phyloP scores from a whole-genome alignment of 2,797 vertebrate species.

The Thaleichthys pacificus region DNA sequence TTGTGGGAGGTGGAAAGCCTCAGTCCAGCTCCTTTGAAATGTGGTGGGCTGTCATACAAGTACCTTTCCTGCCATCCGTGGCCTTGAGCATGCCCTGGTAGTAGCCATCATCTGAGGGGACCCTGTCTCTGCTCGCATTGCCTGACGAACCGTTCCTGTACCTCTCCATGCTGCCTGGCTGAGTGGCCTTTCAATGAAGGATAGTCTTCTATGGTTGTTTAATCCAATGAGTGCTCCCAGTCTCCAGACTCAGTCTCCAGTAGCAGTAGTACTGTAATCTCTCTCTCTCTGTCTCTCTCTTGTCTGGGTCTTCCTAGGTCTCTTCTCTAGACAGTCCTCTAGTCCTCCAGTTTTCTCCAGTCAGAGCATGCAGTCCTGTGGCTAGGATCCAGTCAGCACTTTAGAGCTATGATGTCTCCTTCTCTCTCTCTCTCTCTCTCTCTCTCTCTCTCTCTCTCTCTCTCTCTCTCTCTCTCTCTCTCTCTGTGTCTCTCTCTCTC shows the following conservation, averaged over 20 bases:
- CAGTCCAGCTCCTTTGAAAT: neutral
- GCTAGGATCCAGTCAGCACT: slow-evolving; percentile 47
- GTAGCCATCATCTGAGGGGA: slow-evolving; percentile 72
- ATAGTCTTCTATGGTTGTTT: neutral
- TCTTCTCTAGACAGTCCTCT: neutral
- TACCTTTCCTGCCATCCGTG: slow-evolving; percentile 80
- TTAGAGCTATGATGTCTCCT: slow-evolving; percentile 56
- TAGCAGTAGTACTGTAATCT: neutral
- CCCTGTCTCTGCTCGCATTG: slow-evolving; percentile 66
- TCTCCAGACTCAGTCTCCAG: neutral
- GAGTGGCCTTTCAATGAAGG: slow-evolving; percentile 10
- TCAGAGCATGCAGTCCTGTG: slow-evolving; percentile 42
- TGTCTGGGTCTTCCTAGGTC: neutral
- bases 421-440: neutral
- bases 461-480: slow-evolving; percentile 11
- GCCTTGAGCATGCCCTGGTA: slow-evolving; percentile 81
- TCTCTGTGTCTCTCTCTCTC: neutral
- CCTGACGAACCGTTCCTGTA: slow-evolving; percentile 73
- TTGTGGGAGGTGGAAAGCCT: neutral
- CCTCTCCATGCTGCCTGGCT: slow-evolving; percentile 64
- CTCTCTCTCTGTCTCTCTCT: neutral
- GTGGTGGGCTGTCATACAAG: slow-evolving; percentile 2
- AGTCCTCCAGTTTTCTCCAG: slow-evolving; percentile 27
- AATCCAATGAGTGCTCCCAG: neutral
- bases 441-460: slow-evolving; percentile 19